phyloP scores from a whole-genome alignment of 1,140 invertebrate genomes.

The Brevipalpus yothersi region DNA sequence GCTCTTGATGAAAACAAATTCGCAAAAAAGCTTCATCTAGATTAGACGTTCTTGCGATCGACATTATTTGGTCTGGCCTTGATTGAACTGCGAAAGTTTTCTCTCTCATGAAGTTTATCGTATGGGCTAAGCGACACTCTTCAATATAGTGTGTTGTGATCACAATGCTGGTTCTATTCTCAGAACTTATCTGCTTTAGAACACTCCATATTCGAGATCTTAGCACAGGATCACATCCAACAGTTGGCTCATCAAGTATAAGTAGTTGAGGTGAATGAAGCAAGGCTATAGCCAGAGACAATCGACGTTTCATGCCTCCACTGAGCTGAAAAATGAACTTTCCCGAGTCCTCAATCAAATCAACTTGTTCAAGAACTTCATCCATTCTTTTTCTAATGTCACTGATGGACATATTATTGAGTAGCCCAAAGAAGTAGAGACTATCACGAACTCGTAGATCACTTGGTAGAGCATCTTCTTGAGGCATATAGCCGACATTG shows the following conservation, averaged over 20 bases:
- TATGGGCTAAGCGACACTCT: constrained; percentile 18
- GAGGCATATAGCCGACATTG: constrained; percentile 14
- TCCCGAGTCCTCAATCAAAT: constrained; percentile 42
- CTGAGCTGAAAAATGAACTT: constrained; percentile 24
- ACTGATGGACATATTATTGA: constrained; percentile 47
- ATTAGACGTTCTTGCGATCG: constrained; percentile 50
- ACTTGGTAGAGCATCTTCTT: constrained; percentile 61
- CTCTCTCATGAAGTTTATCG: constrained; percentile 25
- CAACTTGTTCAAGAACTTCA: constrained; percentile 66
- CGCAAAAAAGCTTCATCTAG: constrained; percentile 81
- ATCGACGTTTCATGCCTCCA: constrained; percentile 71
- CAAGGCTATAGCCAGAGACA: constrained; percentile 70
- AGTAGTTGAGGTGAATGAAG: constrained; percentile 75
- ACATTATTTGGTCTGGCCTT: constrained; percentile 52
- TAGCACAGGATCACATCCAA: constrained; percentile 64
- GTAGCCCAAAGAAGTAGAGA: constrained; percentile 81
- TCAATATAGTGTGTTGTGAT: constrained; percentile 25
- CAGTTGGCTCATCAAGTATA: constrained; percentile 81
- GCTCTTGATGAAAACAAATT: constrained; percentile 29
- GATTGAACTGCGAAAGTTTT: constrained; percentile 45
- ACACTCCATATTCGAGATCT: constrained; percentile 45
- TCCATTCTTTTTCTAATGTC: constrained; percentile 34
- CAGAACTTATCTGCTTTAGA: constrained; percentile 49
- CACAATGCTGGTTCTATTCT: constrained; percentile 24
- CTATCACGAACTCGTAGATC: constrained; percentile 84